Percentiles rank a stretch among this genome's conserved stretches.
These are phyloP conservation scores for Drosophila peninsularis DNA, from an alignment of 2,888 invertebrate genomes.

Conservation along the genomic window DNA sequence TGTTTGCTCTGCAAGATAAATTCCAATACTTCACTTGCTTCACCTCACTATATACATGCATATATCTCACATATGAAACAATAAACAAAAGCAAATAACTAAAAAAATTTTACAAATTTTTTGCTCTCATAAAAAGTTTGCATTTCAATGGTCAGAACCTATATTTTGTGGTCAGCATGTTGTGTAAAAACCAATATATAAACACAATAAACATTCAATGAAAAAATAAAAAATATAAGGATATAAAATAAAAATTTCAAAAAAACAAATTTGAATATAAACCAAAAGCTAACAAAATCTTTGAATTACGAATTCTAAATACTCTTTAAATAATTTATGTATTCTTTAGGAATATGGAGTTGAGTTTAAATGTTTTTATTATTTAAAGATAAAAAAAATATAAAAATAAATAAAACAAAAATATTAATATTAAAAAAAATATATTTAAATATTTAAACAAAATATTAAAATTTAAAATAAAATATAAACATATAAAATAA, in stretches of 20 bases:
- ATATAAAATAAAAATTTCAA: background rate
- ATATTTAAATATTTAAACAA: no score
- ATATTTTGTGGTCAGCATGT: background rate
- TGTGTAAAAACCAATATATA: conserved; percentile 1
- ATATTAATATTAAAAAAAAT: no score
- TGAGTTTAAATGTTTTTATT: no score
- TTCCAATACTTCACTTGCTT: no score
- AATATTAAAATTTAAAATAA: no score
- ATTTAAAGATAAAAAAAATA: no score
- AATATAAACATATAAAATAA: no score
- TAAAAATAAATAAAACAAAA: no score
- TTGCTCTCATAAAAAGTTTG: background rate
- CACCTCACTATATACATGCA: no score
- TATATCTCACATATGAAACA: background rate
- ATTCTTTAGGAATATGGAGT: background rate
- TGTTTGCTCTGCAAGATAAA: no score
- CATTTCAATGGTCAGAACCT: background rate
- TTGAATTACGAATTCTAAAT: background rate
- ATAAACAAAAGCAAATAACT: background rate
- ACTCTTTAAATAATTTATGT: background rate
- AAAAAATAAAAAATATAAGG: background rate
- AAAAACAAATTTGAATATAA: conserved; percentile 5
- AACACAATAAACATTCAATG: conserved; percentile 13
- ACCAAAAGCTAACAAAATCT: no score
- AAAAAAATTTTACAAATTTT: background rate